Base-by-base conservation (phyloP, 2,888 invertebrate genomes). In the Cyrtodaria siliqua region DNA sequence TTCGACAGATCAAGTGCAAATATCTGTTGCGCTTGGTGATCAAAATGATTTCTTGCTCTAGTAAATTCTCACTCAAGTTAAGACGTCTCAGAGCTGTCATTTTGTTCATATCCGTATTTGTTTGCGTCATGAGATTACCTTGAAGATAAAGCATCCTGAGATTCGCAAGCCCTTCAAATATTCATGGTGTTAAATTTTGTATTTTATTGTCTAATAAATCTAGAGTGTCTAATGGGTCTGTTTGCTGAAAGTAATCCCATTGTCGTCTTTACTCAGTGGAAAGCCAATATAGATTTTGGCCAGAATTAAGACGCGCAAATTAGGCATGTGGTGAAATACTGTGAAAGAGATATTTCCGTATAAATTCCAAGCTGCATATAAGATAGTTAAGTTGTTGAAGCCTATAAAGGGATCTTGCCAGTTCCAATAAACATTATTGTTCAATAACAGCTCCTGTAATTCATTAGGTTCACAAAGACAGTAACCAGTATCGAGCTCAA, bases 201-300 rank as follows among this genome's bases (percentile, higher is more conserved):
- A 79, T 2, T 44, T 69, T 60, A 18, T 72, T 79, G n/a, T 68
- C 67, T 12, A 68, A 61, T 14, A 79, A 27, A 14, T 63, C 12
- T 18, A 79, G 38, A 9, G 56, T 14, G 40, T 47, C n/a, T 9
- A 79, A 49, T n/a, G 56, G 8, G 3, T 33, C 24, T 62, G 59
- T 26, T 56, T 33, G n/a, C 23, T 40, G 42, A 79, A 79, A n/a
- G 72, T 66, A n/a, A 27, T 56, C 0, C 79, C 79, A 18, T 68
- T n/a, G 0, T 24, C 18, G 24, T 79, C 79, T 3, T 26, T 33
- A 6, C 59, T 33, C 1, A 79, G 42, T 18, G 63, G 49, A 3
- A 27, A 8, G 9, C 47, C 66, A 1, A 80, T 44, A 16, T 52
- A 76, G 40, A 76, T 80, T 12, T 56, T 49, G 0, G 61, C 38